Conservation (phyloP, 2,113 vertebrate species). For the Craseonycteris thonglongyai region DNA sequence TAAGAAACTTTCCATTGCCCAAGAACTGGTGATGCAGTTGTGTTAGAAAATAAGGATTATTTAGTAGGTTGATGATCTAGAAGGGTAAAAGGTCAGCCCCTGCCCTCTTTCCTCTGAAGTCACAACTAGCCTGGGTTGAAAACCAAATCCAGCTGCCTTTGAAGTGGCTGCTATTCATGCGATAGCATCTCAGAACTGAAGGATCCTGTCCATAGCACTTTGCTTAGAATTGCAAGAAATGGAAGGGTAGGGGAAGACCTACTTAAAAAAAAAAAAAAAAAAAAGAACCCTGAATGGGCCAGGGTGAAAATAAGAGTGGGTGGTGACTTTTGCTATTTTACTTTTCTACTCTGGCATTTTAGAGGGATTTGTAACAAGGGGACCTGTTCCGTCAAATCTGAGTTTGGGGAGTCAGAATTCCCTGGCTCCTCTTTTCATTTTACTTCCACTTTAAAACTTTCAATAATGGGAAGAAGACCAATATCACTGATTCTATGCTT, state of each 20-base stretch:
- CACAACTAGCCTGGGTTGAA: background rate
- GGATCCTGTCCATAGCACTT: background rate
- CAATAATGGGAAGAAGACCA: conserved; percentile 95
- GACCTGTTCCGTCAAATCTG: background rate
- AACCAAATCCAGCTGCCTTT: background rate
- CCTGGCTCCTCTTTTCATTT: conserved; percentile 16
- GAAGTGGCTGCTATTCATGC: background rate
- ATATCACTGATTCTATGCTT: conserved; percentile 96
- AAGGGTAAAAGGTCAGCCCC: background rate
- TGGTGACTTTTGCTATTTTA: background rate
- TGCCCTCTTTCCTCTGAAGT: background rate
- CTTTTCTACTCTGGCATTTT: too few species aligned
- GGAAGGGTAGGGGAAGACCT: background rate
- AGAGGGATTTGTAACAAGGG: background rate
- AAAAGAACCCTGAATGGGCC: background rate
- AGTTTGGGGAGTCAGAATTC: background rate
- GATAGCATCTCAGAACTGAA: background rate
- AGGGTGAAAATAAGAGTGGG: background rate
- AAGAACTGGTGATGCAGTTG: background rate
- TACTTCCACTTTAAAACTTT: conserved; percentile 90
- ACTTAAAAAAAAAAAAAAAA: background rate
- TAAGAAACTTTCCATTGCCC: background rate
- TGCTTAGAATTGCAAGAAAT: conserved; percentile 5
- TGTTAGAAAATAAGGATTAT: background rate
- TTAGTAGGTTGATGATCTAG: background rate